These are phyloP conservation scores for Leucophenga maculata DNA, from an alignment of 2,888 invertebrate genomes.

Conservation along the genomic window DNA sequence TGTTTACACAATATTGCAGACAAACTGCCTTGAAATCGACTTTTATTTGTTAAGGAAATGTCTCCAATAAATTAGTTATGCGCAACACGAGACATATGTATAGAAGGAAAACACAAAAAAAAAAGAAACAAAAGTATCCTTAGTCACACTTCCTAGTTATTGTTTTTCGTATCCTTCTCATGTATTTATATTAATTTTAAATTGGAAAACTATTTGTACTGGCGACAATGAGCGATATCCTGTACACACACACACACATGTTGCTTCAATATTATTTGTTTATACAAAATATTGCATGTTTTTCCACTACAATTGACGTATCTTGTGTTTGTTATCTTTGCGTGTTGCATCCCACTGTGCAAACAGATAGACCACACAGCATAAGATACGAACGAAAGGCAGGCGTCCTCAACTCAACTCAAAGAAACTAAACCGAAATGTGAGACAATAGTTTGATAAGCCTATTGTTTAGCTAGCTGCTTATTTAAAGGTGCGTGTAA, in stretches of 20 bases:
- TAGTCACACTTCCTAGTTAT: too few species aligned
- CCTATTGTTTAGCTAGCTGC: too few species aligned
- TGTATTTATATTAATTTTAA: not conserved
- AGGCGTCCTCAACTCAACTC: too few species aligned
- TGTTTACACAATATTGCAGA: constrained; percentile 60
- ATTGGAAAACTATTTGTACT: not conserved
- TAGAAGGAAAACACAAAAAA: not conserved
- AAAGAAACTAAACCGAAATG: too few species aligned
- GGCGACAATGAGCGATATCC: not conserved
- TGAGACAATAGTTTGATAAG: too few species aligned
- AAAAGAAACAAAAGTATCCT: not conserved
- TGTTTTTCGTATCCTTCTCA: not conserved
- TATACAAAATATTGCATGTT: not conserved
- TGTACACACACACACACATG: not conserved
- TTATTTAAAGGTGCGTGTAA: not conserved
- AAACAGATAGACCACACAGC: not conserved
- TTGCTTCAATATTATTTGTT: constrained; percentile 4
- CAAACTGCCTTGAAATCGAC: not conserved
- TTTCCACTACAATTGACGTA: not conserved
- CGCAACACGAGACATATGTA: constrained; percentile 9
- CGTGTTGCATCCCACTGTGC: constrained; percentile 1
- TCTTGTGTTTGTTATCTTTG: not conserved
- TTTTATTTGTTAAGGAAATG: not conserved
- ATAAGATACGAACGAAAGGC: too few species aligned
- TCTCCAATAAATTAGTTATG: constrained; percentile 23